A percentile compares a stretch with the other conserved stretches of the same genome.
phyloP scores from a whole-genome alignment of 2,113 vertebrate species.

The Hoplias malabaricus region DNA sequence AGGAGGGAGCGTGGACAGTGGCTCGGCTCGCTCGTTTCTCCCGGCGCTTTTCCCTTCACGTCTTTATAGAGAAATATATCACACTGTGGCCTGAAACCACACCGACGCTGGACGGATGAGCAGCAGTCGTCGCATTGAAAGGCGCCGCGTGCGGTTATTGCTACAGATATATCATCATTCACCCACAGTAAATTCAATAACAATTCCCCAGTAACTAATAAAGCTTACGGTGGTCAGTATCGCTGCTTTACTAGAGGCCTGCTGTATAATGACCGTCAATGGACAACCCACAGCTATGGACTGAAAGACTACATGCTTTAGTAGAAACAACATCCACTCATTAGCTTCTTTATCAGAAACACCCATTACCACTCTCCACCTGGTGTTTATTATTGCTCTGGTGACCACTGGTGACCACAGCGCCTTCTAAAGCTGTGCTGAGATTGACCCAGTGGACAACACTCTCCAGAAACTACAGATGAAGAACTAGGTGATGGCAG shows the following conservation, averaged over 20 bases:
- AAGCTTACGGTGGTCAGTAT: neutral
- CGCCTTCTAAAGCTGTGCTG: too few relatives aligned
- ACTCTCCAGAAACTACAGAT: too few relatives aligned
- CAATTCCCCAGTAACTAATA: constrained; percentile 23
- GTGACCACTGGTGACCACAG: too few relatives aligned
- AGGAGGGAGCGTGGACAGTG: neutral
- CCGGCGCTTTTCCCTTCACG: neutral
- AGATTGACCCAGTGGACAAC: too few relatives aligned
- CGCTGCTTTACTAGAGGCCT: neutral
- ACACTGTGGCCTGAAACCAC: neutral
- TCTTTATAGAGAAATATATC: constrained; percentile 35
- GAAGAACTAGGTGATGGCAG: too few relatives aligned
- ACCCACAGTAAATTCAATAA: constrained; percentile 5
- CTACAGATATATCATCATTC: constrained; percentile 14
- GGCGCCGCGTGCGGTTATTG: constrained; percentile 55
- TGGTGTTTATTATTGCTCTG: too few relatives aligned
- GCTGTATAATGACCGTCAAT: neutral
- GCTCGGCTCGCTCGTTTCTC: neutral
- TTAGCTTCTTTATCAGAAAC: too few relatives aligned
- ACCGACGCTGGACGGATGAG: constrained; percentile 26
- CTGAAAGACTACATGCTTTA: too few relatives aligned
- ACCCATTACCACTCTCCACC: too few relatives aligned
- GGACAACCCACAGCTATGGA: too few relatives aligned
- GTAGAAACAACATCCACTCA: too few relatives aligned
- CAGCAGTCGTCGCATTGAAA: constrained; percentile 45